Evolutionary conservation across 2,797 vertebrate species (phyloP).

Genomic region (Rhynchotus rufescens): DNA sequence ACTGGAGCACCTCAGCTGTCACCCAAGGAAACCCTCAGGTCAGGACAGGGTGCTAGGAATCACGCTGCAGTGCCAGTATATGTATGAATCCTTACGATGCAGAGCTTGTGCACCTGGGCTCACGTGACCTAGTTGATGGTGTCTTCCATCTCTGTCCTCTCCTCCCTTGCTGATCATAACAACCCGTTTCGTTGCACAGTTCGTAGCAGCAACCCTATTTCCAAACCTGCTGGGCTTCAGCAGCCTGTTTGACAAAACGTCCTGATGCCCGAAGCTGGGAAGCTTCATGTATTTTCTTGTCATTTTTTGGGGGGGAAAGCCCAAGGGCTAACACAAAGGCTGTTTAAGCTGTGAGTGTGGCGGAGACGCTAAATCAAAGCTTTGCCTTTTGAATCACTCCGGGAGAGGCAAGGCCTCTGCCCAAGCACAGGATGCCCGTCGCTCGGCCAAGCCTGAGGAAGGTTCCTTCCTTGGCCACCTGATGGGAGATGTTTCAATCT

Average conservation of each 20-base stretch:
- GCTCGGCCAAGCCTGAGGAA: not conserved
- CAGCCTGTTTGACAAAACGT: not conserved
- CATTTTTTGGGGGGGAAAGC: rapidly evolving
- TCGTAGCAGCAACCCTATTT: not conserved
- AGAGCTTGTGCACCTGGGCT: not conserved
- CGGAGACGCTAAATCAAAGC: not conserved
- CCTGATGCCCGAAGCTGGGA: not conserved
- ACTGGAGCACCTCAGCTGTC: not conserved
- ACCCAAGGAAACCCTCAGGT: not conserved
- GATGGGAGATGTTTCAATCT: not conserved
- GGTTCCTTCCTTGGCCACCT: not conserved
- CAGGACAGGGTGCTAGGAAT: not conserved
- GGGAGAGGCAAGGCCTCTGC: not conserved
- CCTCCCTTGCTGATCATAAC: not conserved
- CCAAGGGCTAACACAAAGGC: not conserved
- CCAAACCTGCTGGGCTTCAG: not conserved
- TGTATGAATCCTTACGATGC: not conserved
- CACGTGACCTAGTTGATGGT: not conserved
- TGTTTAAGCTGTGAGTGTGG: not conserved
- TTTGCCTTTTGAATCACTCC: not conserved
- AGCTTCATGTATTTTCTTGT: not conserved
- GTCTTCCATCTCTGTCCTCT: not conserved
- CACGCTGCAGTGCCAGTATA: not conserved
- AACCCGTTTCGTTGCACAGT: not conserved
- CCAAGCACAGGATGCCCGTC: not conserved